These are phyloP conservation scores for Hystrix brachyura DNA, from an alignment of 2,113 vertebrate genomes.

Conservation along the genomic window DNA sequence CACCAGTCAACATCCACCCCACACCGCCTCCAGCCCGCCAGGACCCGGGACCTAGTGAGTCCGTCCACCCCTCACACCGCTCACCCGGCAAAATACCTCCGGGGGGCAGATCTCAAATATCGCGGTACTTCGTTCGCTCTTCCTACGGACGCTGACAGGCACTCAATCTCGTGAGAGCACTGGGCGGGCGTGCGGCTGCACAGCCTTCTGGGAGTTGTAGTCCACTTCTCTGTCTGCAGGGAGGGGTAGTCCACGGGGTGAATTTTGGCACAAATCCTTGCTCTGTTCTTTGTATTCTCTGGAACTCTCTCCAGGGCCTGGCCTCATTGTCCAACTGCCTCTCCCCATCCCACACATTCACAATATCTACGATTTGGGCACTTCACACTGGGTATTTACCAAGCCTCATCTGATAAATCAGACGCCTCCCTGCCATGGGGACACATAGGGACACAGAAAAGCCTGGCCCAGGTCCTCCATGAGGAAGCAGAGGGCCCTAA, in stretches of 20 bases:
- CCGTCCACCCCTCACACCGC: rapidly evolving
- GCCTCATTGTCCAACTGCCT: background rate
- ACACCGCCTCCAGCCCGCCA: background rate
- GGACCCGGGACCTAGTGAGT: background rate
- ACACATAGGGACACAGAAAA: background rate
- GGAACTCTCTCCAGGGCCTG: background rate
- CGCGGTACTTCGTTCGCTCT: background rate
- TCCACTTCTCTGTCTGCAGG: background rate
- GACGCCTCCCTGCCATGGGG: background rate
- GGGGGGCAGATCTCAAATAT: background rate
- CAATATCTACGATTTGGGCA: background rate
- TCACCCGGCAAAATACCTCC: constrained; percentile 22
- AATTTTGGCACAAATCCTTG: background rate
- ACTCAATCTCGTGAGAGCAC: background rate
- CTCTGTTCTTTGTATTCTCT: background rate
- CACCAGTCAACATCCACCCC: background rate
- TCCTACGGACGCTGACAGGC: background rate
- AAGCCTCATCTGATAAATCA: background rate
- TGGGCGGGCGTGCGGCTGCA: background rate
- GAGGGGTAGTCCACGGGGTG: background rate
- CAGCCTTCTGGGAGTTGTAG: constrained; percentile 76
- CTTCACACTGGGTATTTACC: background rate
- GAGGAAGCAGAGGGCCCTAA: background rate
- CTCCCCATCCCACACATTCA: background rate
- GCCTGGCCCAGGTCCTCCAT: background rate